Evolutionary conservation across 1,140 invertebrate genomes (phyloP), one percentile per base, ranked within the genome.

Genomic region (Cotesia chilonis): DNA sequence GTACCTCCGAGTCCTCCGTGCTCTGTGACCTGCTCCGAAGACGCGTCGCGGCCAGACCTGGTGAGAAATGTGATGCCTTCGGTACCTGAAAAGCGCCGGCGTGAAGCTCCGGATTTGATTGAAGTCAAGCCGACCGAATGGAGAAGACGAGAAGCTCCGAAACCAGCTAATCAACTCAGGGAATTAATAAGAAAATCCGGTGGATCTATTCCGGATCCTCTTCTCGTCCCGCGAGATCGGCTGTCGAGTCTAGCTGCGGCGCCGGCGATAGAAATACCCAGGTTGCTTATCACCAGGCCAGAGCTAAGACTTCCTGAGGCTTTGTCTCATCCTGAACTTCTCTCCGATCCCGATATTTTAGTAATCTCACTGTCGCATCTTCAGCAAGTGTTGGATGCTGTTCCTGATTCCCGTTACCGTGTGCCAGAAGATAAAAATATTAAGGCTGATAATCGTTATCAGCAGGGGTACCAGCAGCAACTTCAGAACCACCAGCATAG

Each of bases 361-460:
- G 93, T 94, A 1, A 91, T 95, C 75, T 93, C 92, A 35, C 85
- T 94, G 77, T 88, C 90, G 3, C 92, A 94, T 85, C 82, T 95
- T 20, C 92, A 94, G 83, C 89, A 89, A n/a, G 91, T 94, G 20
- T 80, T 94, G 35, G 84, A 87, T 72, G 78, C 66, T 4, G 66
- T 68, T 2, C 66, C 66, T 1, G 35, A 68, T 1, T 41, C 47
- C 4, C 52, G 28, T 12, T 55, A 14, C 51, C 6, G 20, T n/a
- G 17, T 54, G n/a, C 17, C 35, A n/a, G 51, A 66, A 52, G 7
- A 66, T 51, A 55, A 68, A 7, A 52, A 54, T 28, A 0, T 36
- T 14, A 41, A 17, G 12, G 38, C 60, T 47, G 6, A 47, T 10
- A 47, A 76, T n/a, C 74, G 79, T 2, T 78, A 77, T 9, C 64